Base-by-base conservation (phyloP, 1,140 invertebrate genomes). In the Trachymyrmex septentrionalis region DNA sequence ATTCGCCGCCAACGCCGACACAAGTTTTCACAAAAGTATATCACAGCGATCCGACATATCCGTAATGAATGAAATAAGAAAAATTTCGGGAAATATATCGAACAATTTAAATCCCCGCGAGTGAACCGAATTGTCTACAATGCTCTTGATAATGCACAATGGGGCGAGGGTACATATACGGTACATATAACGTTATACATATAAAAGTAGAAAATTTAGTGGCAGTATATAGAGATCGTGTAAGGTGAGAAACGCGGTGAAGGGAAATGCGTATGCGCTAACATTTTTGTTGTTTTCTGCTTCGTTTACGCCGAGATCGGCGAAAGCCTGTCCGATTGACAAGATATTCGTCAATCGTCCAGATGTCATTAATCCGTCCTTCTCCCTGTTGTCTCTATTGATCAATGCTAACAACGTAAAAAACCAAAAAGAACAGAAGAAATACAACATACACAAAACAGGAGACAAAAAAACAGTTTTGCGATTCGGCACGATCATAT, bases 121-220 rank as follows among this genome's bases (percentile, higher is more conserved):
- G 86, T 71, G 81, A 87, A 86, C 44, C 76, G 75, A 69, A 59
- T 75, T 71, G 34, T 48, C 57, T 55, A 30, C 34, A 66, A 77
- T 84, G 55, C 59, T 87, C 89, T 88, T 87, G 91, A 90, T 87
- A 91, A 91, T 92, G 91, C 92, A 86, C 73, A 75, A 92, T 85
- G 77, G 91, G 91, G 73, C 87, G 87, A 85, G 76, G 85, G 53
- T 91, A 87, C 87, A 87, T 64, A 84, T 87, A 75, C 84, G 85
- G 73, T 89, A 72, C 53, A 72, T 82, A 80, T 80, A 80, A 80
- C 27, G 67, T 73, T 48, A 84, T 84, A 84, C 69, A 89, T 91
- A 95, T 95, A 95, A 95, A 95, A 95, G 95, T 95, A 95, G 94
- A 95, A 95, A 95, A 95, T 92, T 94, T 91, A 72, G 88, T 86